Evolutionary conservation across 2,797 vertebrate genomes (phyloP), one percentile per base, ranked within the genome.

Genomic region (Sciaenops ocellatus): DNA sequence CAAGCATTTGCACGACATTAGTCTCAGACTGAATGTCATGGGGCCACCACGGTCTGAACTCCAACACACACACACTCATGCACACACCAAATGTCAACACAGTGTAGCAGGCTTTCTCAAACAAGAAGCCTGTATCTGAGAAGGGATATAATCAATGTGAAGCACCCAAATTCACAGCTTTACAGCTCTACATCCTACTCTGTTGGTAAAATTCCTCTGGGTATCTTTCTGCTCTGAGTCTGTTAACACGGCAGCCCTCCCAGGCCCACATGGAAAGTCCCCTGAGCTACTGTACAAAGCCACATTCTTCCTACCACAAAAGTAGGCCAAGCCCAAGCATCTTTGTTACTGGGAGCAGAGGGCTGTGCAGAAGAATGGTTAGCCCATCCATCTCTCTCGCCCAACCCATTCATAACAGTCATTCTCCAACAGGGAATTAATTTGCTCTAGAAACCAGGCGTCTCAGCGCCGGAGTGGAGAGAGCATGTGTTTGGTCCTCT

Each of bases 351-450:
- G 68, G 76, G 87, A 90, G 92, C 88, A 78, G 79, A 86, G 82
- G 87, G 88, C 85, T 70, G 78, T 50, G 88, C 73, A 61, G 87
- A 76, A 80, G 80, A 89, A 87, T 46, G 79, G 87, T 34, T 24
- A 79, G 83, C 73, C 73, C 90, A 92, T 94, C 90, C 80, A 86
- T 93, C 91, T 92, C 88, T 62, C 73, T 71, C 46, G 44, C 56
- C 74, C 67, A 52, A 30, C 85, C 87, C 89, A 94, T 94, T 94
- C 93, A 93, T 94, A 93, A 94, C 88, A 91, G 90, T 90, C 91
- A 54, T 84, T 80, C 83, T 85, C 74, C 88, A 88, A 81, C 89
- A 69, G 88, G 90, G 87, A 93, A 87, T 93, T 92, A 34, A 93
- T 94, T 94, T 94, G 85, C 82, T 89, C 89, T 85, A 89, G 86